These are phyloP conservation scores for Lamprologus lemairii DNA, from an alignment of 2,113 vertebrate species.

Conservation along the genomic window DNA sequence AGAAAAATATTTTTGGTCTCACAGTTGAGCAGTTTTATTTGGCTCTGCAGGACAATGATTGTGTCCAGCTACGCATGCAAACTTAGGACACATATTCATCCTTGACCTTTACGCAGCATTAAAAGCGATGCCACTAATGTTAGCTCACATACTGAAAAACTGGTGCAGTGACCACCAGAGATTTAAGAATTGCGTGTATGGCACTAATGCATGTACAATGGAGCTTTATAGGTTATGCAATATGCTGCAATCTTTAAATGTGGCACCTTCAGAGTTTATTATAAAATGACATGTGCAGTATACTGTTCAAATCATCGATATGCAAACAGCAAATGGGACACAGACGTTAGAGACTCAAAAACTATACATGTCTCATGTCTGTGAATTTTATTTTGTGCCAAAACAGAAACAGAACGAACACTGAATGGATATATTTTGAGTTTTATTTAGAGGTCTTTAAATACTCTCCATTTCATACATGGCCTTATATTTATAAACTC, in stretches of 20 bases:
- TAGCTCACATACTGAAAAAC: not conserved
- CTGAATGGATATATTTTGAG: not conserved
- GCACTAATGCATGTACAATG: not conserved
- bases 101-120: constrained; percentile 21
- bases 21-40: not conserved
- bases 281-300: not conserved
- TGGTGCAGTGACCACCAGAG: not conserved
- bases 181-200: not conserved
- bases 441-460: not conserved
- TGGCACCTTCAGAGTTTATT: not conserved
- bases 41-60: not conserved
- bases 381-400: not conserved
- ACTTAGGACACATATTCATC: constrained; percentile 8
- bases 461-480: not conserved
- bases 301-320: not conserved
- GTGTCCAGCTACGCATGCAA: not conserved
- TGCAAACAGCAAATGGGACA: not conserved
- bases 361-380: not conserved
- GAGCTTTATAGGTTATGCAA: constrained; percentile 1
- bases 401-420: not conserved
- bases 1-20: not conserved
- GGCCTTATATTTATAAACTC: not conserved
- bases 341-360: not conserved
- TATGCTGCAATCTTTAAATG: not conserved
- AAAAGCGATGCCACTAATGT: not conserved